A percentile compares a stretch with the other conserved stretches of the same genome.
Conservation (phyloP, 2,797 vertebrate species). For the Mus spretus region DNA sequence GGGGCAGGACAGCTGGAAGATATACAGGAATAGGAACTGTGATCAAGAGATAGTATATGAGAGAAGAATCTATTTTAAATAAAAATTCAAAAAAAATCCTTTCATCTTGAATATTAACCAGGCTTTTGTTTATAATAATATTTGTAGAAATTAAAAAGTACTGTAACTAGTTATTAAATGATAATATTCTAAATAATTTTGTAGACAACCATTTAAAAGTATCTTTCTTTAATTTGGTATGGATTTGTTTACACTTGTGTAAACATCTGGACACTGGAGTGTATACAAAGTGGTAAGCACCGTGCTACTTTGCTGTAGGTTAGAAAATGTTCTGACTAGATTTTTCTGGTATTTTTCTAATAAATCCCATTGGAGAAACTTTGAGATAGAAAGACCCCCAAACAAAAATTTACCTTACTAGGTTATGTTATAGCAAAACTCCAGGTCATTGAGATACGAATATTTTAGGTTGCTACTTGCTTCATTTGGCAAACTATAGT, state of each 20-base stretch:
- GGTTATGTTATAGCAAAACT: conserved; percentile 44
- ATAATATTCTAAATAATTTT: neutral
- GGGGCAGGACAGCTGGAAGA: fast-evolving
- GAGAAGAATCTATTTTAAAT: neutral
- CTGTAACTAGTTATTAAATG: neutral
- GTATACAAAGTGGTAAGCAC: neutral
- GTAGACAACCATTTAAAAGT: neutral
- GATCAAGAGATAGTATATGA: no score
- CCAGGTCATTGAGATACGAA: neutral
- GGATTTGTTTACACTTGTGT: neutral
- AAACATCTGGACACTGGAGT: neutral
- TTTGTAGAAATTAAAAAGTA: neutral
- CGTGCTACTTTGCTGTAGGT: neutral
- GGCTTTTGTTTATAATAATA: neutral
- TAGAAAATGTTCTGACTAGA: conserved; percentile 45
- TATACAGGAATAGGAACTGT: neutral
- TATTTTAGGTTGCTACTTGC: conserved; percentile 37
- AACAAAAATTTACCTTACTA: conserved; percentile 38
- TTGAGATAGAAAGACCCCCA: conserved; percentile 24
- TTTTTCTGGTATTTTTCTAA: conserved; percentile 32
- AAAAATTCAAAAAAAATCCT: neutral
- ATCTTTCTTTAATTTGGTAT: neutral
- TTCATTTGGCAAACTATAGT: conserved; percentile 52
- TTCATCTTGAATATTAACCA: neutral
- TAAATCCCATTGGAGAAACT: conserved; percentile 32